These are phyloP conservation scores for Falco columbarius DNA, from an alignment of 2,797 vertebrate genomes.

Conservation along the genomic window DNA sequence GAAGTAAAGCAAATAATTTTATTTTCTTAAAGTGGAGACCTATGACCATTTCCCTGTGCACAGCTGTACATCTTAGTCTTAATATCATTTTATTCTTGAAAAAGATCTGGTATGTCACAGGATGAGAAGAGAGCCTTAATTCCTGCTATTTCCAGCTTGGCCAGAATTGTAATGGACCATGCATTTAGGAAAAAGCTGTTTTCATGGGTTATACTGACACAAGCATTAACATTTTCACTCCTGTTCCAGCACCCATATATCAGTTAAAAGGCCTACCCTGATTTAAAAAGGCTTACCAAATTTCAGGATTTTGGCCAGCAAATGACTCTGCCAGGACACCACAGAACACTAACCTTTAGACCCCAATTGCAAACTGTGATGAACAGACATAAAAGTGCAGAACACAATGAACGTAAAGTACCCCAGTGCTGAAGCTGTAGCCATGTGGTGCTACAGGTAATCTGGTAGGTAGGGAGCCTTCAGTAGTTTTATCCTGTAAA, in stretches of 20 bases:
- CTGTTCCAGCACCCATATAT: neutral
- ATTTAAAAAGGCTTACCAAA: neutral
- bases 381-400: neutral
- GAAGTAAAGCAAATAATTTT: neutral
- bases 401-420: neutral
- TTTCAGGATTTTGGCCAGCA: neutral
- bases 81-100: neutral
- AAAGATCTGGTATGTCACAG: neutral
- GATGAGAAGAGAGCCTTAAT: neutral
- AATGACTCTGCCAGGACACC: neutral
- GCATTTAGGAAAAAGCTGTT: neutral
- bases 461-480: neutral
- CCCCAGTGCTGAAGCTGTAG: neutral
- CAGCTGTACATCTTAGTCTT: neutral
- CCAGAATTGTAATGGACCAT: neutral
- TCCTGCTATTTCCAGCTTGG: neutral
- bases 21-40: neutral
- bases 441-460: neutral
- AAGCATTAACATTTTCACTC: neutral
- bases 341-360: neutral
- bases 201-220: neutral
- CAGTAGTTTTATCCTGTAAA: neutral
- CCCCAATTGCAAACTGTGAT: neutral
- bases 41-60: neutral
- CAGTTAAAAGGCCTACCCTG: neutral